Conservation (phyloP, 2,113 vertebrate genomes). For the Tylochromis polylepis region DNA sequence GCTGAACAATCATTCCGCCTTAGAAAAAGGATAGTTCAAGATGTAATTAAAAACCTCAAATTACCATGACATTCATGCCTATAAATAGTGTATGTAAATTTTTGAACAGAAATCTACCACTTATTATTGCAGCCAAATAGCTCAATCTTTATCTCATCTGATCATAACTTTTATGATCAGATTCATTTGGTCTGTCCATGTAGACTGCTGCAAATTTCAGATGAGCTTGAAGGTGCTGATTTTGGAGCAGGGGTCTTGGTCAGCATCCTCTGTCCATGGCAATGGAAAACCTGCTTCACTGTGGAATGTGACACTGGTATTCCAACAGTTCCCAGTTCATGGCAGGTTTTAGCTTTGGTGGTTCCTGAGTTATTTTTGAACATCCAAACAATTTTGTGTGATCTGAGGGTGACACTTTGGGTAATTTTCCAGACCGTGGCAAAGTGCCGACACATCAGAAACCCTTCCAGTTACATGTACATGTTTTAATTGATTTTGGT, state of each 20-base stretch:
- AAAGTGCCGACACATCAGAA: background rate
- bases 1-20: background rate
- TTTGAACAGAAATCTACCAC: background rate
- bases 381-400: background rate
- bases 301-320: background rate
- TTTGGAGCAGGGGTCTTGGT: background rate
- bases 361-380: background rate
- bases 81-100: background rate
- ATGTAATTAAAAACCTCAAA: background rate
- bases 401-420: background rate
- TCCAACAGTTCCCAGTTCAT: background rate
- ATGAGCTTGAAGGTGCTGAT: background rate
- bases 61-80: accelerated
- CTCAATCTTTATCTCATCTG: background rate
- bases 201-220: background rate
- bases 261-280: background rate
- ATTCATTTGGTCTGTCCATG: background rate
- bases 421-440: background rate
- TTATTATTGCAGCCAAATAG: background rate
- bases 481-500: background rate
- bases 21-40: background rate
- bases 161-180: background rate
- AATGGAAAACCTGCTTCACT: background rate
- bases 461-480: background rate
- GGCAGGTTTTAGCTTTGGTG: background rate